Conservation (phyloP, 2,797 vertebrate species). For the Gastrophryne carolinensis region DNA sequence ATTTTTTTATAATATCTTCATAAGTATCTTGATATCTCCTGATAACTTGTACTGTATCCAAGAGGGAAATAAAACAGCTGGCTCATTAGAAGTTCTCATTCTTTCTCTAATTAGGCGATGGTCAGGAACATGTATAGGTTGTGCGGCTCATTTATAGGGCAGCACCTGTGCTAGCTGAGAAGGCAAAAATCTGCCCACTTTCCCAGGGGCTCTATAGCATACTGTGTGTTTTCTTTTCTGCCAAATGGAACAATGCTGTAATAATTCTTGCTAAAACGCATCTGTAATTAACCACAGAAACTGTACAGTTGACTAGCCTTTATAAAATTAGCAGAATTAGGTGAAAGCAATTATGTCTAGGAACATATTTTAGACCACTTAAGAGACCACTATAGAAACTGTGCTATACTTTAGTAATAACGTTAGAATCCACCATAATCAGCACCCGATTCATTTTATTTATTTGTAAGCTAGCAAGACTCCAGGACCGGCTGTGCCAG, state of each 20-base stretch:
- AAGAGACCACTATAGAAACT: too few relatives aligned
- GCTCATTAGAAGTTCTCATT: not conserved
- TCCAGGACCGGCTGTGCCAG: too few relatives aligned
- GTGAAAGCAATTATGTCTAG: not conserved
- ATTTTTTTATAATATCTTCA: not conserved
- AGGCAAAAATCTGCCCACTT: not conserved
- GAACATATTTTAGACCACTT: not conserved
- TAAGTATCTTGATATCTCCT: not conserved
- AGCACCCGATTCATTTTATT: too few relatives aligned
- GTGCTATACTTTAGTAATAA: too few relatives aligned
- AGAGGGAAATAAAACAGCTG: not conserved
- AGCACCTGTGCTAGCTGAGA: not conserved
- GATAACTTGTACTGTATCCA: not conserved
- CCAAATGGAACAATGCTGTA: not conserved
- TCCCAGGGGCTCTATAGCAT: not conserved
- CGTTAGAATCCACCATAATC: too few relatives aligned
- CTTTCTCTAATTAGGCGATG: not conserved
- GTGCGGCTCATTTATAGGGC: not conserved
- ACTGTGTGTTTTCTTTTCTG: not conserved
- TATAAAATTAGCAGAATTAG: not conserved
- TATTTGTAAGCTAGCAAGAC: too few relatives aligned
- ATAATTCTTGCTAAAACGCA: not conserved
- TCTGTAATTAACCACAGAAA: not conserved
- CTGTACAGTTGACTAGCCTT: not conserved
- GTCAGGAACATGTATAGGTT: not conserved